These are phyloP conservation scores for Pimephales promelas DNA, from an alignment of 2,113 vertebrate species.

Conservation along the genomic window DNA sequence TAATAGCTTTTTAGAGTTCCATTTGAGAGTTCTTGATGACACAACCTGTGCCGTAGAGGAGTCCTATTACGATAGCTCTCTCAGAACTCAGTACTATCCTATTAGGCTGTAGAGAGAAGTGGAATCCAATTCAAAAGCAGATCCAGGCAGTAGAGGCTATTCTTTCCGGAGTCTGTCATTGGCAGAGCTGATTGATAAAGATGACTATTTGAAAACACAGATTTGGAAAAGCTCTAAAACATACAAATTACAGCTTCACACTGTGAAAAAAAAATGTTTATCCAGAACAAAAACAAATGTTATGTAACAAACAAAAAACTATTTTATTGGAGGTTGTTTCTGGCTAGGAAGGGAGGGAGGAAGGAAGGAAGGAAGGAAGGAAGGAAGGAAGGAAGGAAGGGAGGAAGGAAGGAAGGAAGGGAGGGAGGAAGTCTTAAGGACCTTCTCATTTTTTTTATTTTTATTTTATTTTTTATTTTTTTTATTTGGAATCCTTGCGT, in stretches of 20 bases:
- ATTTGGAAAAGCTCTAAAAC: neutral
- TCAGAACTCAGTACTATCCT: neutral
- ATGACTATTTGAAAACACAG: constrained; percentile 4
- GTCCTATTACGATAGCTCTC: constrained; percentile 24
- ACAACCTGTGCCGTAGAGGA: neutral
- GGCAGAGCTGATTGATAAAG: neutral
- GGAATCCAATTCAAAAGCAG: neutral
- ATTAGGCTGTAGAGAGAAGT: neutral
- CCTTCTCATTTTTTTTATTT: too few relatives aligned
- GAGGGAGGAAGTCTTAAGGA: too few relatives aligned
- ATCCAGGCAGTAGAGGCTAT: neutral
- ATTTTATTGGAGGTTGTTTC: neutral
- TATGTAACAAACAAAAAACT: too few relatives aligned
- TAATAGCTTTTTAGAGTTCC: constrained; percentile 8
- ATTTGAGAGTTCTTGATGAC: constrained; percentile 1
- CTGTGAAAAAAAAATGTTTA: neutral
- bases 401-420: too few relatives aligned
- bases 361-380: too few relatives aligned
- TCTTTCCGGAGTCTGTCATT: neutral
- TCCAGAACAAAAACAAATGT: neutral
- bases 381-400: too few relatives aligned
- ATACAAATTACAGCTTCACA: neutral
- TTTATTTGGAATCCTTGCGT: too few relatives aligned
- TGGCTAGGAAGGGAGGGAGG: neutral
- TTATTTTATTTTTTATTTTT: too few relatives aligned